phyloP scores from a whole-genome alignment of 2,797 vertebrate genomes.

The Crocodylus rhombifer region DNA sequence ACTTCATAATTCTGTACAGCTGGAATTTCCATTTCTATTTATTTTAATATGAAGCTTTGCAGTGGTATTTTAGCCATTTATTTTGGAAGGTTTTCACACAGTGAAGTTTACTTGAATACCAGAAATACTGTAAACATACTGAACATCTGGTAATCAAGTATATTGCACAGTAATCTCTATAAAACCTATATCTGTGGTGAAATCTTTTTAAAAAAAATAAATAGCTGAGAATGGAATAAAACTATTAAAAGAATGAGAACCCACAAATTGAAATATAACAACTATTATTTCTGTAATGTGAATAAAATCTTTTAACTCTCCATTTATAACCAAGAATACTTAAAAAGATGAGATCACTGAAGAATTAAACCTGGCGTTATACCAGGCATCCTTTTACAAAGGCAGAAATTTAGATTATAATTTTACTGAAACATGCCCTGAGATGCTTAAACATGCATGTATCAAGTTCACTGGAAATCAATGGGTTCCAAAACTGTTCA shows the following conservation, averaged over 20 bases:
- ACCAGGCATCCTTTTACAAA: neutral
- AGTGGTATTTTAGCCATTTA: conserved; percentile 59
- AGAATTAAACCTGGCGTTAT: neutral
- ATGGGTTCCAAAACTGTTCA: neutral
- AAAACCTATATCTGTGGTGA: conserved; percentile 63
- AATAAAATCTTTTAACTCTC: conserved; percentile 56
- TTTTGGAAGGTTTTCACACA: conserved; percentile 70
- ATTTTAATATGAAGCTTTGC: conserved; percentile 49
- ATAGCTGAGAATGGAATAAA: conserved; percentile 72
- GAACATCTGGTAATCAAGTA: conserved; percentile 73
- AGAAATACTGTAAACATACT: conserved; percentile 64
- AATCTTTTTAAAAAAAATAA: conserved; percentile 63
- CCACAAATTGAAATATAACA: conserved; percentile 43
- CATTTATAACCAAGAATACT: conserved; percentile 30
- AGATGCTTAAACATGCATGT: neutral
- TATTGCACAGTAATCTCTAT: conserved; percentile 69
- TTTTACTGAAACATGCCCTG: neutral
- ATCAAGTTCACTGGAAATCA: neutral
- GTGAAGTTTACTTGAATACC: conserved; percentile 66
- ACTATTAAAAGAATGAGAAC: conserved; percentile 69
- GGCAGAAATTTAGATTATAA: neutral
- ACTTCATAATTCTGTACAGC: conserved; percentile 54
- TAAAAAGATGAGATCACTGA: neutral
- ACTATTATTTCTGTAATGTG: conserved; percentile 35
- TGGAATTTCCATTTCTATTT: conserved; percentile 68